A percentile compares a stretch with the other conserved stretches of the same genome.
Conservation (phyloP, 2,797 vertebrate species). For the Clarias laeviceps region DNA sequence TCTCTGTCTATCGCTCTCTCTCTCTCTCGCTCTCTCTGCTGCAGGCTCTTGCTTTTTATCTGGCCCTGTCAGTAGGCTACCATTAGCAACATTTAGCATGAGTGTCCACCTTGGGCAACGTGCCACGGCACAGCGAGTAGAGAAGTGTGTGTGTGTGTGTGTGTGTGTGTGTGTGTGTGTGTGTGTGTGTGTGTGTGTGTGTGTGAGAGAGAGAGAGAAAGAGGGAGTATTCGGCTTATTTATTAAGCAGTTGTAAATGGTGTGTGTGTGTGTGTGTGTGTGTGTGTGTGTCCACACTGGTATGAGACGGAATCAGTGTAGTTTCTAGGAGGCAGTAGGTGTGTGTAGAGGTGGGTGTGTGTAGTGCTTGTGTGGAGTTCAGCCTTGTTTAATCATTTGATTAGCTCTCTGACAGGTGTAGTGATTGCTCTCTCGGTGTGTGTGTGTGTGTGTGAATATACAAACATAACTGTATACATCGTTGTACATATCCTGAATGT, state of each 20-base stretch:
- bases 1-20: background rate
- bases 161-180: background rate
- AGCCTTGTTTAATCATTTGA: conserved; percentile 4
- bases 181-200: conserved; percentile 1
- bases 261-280: too few relatives aligned
- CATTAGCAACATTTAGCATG: conserved; percentile 38
- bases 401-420: background rate
- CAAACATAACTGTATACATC: too few relatives aligned
- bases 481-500: too few relatives aligned
- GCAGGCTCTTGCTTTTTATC: conserved; percentile 39
- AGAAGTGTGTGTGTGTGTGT: conserved; percentile 8
- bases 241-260: background rate
- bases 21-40: conserved; percentile 8
- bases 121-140: conserved; percentile 20
- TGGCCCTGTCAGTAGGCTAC: conserved; percentile 33
- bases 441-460: too few relatives aligned
- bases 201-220: background rate
- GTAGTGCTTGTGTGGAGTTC: background rate
- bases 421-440: background rate
- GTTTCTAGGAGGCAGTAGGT: background rate
- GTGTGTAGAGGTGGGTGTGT: too few relatives aligned
- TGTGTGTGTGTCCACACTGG: too few relatives aligned
- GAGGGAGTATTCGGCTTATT: background rate
- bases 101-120: conserved; percentile 39
- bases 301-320: background rate